phyloP scores from a whole-genome alignment of 2,113 vertebrate genomes.

The Myxocyprinus asiaticus region DNA sequence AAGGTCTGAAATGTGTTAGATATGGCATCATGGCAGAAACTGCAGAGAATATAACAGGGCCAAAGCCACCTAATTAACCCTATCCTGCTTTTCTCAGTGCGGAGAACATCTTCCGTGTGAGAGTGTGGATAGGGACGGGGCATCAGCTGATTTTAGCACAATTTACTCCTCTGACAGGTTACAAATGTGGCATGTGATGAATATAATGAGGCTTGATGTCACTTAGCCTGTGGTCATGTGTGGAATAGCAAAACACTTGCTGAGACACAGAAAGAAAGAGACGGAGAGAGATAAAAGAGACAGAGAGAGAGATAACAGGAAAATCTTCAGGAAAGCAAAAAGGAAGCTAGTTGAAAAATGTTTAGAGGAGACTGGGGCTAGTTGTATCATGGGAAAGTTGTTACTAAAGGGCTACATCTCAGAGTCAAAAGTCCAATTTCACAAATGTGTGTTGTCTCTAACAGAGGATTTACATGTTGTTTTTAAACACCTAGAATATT shows the following conservation, averaged over 20 bases:
- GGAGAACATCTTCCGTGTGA: conserved; percentile 53
- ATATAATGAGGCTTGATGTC: conserved; percentile 81
- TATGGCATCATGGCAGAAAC: conserved; percentile 35
- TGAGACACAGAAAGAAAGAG: conserved; percentile 7
- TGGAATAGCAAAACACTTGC: conserved; percentile 66
- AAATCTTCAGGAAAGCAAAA: background rate
- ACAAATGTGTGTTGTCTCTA: no score
- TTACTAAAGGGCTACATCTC: no score
- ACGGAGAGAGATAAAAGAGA: background rate
- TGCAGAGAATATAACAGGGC: conserved; percentile 38
- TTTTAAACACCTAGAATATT: no score
- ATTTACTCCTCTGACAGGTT: conserved; percentile 77
- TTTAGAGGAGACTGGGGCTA: no score
- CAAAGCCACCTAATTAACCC: conserved; percentile 55
- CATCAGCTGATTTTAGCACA: conserved; percentile 73
- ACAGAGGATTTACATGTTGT: no score
- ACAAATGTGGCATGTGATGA: conserved; percentile 80
- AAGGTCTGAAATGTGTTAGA: conserved; percentile 40
- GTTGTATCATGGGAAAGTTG: no score
- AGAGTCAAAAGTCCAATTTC: no score
- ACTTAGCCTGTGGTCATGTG: conserved; percentile 71
- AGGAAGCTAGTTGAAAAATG: background rate
- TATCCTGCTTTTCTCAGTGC: conserved; percentile 38
- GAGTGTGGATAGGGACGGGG: conserved; percentile 55
- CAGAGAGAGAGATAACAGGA: background rate